Base-by-base conservation (phyloP, 2,888 invertebrate species). In the Troilus luridus region DNA sequence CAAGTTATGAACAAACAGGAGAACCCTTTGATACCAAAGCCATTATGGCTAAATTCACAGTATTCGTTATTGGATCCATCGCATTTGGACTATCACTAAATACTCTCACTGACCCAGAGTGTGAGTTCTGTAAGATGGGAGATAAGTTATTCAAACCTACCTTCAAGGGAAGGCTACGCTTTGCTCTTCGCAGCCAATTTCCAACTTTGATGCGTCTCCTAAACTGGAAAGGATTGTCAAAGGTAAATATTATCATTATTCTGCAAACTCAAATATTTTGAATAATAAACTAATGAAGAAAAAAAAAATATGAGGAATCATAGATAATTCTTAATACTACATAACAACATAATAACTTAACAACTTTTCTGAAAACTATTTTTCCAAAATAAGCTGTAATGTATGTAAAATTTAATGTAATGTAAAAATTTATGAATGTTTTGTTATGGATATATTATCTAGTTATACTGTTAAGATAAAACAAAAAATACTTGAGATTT, bases 61-160 rank as follows among this genome's bases (percentile, higher is more conserved):
- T 95, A 92, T 95, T 95, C 93, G 94, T 95, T 6, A 95, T 95
- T 89, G 95, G 95, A n/a, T 94, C 94, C 62, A 94, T 95, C 92
- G 95, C 94, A 81, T 95, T 95, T 93, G 95, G 95, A 88, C 94
- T 95, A 92, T 94, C 94, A 91, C 94, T 94, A 92, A 94, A 95
- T 92, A 94, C 94, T 0, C 93, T 95, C 67, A 93, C 93, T 21
- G 93, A 94, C 91, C 93, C 94, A 62, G 93, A 94, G 56, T 94
- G 94, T 19, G 94, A 94, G 64, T 95, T 95, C 92, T 93, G 94
- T 88, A 93, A 93, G 62, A 94, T 94, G 92, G 94, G 94, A 1
- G 93, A 93, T 58, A 94, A 93, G 67, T 93, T 95, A 6, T 94
- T 94, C 17, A 93, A 93, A 17, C 93, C 94, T 54, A 92, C 94